A percentile compares a stretch with the other conserved stretches of the same genome.
These are phyloP conservation scores for Leuciscus idus DNA, from an alignment of 2,113 vertebrate species.

Conservation along the genomic window DNA sequence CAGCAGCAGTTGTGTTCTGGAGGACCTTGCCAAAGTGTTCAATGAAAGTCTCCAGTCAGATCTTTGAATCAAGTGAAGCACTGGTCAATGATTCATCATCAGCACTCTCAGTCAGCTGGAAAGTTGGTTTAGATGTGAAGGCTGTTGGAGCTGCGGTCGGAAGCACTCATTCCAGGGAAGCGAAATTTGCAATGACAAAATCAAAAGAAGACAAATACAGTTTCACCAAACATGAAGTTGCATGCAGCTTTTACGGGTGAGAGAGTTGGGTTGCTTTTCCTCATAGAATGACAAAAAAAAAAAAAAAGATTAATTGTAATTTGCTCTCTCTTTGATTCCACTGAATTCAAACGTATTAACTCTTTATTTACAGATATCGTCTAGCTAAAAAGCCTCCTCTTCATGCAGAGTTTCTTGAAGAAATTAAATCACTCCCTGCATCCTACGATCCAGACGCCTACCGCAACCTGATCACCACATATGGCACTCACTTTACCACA, in stretches of 20 bases:
- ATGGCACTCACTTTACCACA: conserved; percentile 68
- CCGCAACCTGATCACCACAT: conserved; percentile 58
- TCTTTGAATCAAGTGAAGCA: too few relatives aligned
- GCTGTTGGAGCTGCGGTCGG: not conserved
- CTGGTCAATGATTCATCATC: too few relatives aligned
- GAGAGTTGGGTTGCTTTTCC: not conserved
- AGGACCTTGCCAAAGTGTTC: conserved; percentile 47
- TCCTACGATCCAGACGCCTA: conserved; percentile 27
- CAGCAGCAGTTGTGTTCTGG: conserved; percentile 66
- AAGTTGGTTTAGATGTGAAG: conserved; percentile 62
- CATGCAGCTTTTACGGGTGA: conserved; percentile 65
- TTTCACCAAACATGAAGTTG: conserved; percentile 63
- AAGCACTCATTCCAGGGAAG: conserved; percentile 61
- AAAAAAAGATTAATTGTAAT: not conserved
- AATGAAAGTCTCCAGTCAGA: too few relatives aligned
- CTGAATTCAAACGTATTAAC: not conserved
- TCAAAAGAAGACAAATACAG: conserved; percentile 65
- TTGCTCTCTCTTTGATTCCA: not conserved
- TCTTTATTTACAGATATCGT: conserved; percentile 58
- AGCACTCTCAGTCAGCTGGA: too few relatives aligned
- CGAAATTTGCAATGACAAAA: conserved; percentile 55
- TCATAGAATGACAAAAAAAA: not conserved
- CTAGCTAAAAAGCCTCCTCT: conserved; percentile 51
- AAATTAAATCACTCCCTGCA: conserved; percentile 48
- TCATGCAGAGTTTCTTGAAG: conserved; percentile 53